A percentile compares a stretch with the other conserved stretches of the same genome.
Conservation (phyloP, 2,888 invertebrate species). For the Trichogramma dendrolimi region DNA sequence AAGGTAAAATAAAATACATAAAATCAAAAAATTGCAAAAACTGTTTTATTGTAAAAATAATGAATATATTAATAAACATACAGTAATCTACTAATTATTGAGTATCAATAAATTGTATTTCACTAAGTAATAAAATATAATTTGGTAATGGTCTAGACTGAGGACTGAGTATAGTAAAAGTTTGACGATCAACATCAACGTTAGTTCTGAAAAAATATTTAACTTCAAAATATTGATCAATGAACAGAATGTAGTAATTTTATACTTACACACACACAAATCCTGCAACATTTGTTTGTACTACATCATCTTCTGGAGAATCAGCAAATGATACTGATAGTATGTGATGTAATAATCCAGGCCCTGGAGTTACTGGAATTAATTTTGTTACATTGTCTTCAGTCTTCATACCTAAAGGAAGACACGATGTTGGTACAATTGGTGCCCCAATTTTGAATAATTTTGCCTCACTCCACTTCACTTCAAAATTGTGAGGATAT, state of each 20-base stretch:
- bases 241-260: slow-evolving; percentile 1
- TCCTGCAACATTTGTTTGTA: slow-evolving; percentile 83
- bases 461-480: slow-evolving; percentile 83
- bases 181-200: slow-evolving; percentile 83
- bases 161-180: slow-evolving; percentile 85
- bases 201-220: slow-evolving; percentile 66
- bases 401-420: slow-evolving; percentile 92
- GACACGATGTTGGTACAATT: slow-evolving; percentile 87
- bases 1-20: too few species aligned
- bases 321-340: slow-evolving; percentile 85
- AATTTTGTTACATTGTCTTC: slow-evolving; percentile 89
- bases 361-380: slow-evolving; percentile 73
- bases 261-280: slow-evolving; percentile 84
- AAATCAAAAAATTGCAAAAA: too few species aligned
- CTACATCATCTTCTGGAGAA: slow-evolving; percentile 76
- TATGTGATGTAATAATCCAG: slow-evolving; percentile 79
- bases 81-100: slow-evolving; percentile 56
- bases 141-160: slow-evolving; percentile 90
- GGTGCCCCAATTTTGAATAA: slow-evolving; percentile 94
- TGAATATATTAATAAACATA: neutral
- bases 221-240: neutral
- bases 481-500: slow-evolving; percentile 92
- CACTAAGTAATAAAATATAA: slow-evolving; percentile 80
- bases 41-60: too few species aligned
- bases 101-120: slow-evolving; percentile 92